Evolutionary conservation across 1,140 invertebrate genomes (phyloP), one percentile per base, ranked within the genome.

Genomic region (Dendroctonus valens): DNA sequence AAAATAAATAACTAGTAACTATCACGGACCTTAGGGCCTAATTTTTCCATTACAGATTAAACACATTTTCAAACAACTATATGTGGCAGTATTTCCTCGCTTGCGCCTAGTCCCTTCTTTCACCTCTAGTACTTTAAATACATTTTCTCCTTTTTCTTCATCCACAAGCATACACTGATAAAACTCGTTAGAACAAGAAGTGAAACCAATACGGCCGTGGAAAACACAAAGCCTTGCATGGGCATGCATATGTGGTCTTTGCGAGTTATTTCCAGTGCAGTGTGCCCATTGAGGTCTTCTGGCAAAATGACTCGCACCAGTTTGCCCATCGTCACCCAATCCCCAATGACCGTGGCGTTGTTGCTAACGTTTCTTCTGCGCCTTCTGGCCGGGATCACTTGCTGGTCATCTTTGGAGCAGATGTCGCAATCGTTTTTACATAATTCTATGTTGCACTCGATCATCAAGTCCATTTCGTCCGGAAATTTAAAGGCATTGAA

Each of bases 401-500:
- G 83, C 79, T 89, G 87, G 69, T 86, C 83, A 37, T 83, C 79
- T 68, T 89, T 84, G 0, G 87, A 85, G 72, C 90, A 92, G 9
- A 87, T 83, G 52, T 90, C 86, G 71, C 91, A 93, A 67, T 89
- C 85, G 9, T 85, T 88, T 79, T 93, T 93, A 71, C 91, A 93
- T 0, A 94, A 79, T 72, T 93, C 90, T 0, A 94, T 87, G 64
- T 92, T 91, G 73, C 92, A 94, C 73, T 92, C 90, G 42, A 94
- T 85, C 65, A 88, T 88, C 8, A 94, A 80, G 72, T 94, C 91
- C 87, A 93, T 91, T 37, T 89, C 86, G 74, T 94, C 91, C 0
- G 92, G 92, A 79, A 94, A 94, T 79, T 93, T 93, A 77, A 94
- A 93, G 0, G 91, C 91, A 76, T 90, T 89, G 77, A 94, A 89